Evolutionary conservation across 2,797 vertebrate species (phyloP), one percentile per base, ranked within the genome.

Genomic region (Myripristis murdjan): DNA sequence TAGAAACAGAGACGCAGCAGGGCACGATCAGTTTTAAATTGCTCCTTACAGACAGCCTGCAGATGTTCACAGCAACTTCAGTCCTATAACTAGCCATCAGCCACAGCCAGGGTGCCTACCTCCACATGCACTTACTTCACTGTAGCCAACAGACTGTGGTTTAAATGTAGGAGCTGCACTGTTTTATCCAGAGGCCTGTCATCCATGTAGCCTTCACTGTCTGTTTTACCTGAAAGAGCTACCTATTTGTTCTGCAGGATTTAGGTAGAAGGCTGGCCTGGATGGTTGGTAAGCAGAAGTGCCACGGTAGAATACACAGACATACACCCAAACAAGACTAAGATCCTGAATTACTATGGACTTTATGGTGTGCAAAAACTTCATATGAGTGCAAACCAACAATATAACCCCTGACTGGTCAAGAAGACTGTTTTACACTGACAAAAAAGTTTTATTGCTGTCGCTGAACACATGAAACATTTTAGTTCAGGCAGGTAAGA

Each of bases 11-110:
- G 67, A 85, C 65, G 52, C 78, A 77, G 82, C 53, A 56, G 75
- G 73, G 67, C 86, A 75, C 63, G 63, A 74, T 79, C n/a, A 44
- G 77, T 67, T 82, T 77, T 82, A 81, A 89, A 92, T 89, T 79
- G 82, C 81, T 86, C 86, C 74, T 77, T 69, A 64, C 80, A 84
- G 77, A 83, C 79, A 79, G 87, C 73, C 74, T 73, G 87, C 91
- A 92, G 89, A 91, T 91, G 90, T 92, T 89, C 78, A 65, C 65
- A 46, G 65, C 57, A 63, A 71, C 69, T 69, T 68, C 48, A 0
- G 56, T 20, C 67, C 72, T 73, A 54, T 70, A 74, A 85, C 82
- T 64, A 81, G 52, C 61, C 67, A 5, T 79, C 74, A 62, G 23
- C 28, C 69, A 1, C 28, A 47, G 76, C 64, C 69, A 53, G 75